phyloP scores from a whole-genome alignment of 2,888 invertebrate genomes.

The Nomada fucata region DNA sequence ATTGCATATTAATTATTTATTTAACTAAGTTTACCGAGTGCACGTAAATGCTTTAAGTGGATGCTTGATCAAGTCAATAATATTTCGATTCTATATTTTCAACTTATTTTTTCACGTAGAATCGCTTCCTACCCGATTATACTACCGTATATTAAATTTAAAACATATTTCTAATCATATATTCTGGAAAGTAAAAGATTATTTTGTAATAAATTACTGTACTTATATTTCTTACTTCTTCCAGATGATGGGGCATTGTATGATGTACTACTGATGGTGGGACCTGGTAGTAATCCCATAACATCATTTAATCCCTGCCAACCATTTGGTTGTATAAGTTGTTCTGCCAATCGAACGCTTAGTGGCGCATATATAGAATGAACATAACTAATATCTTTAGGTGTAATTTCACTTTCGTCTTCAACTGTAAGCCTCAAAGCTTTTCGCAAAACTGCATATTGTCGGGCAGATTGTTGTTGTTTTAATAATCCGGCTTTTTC shows the following conservation, averaged over 20 bases:
- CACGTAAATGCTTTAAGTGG: no score
- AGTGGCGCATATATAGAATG: slow-evolving; percentile 97
- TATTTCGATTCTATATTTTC: no score
- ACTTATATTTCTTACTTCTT: slow-evolving; percentile 64
- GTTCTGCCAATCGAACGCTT: slow-evolving; percentile 93
- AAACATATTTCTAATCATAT: slow-evolving; percentile 14
- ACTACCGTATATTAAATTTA: not conserved
- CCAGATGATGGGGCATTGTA: slow-evolving; percentile 58
- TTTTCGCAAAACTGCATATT: slow-evolving; percentile 91
- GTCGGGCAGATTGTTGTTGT: slow-evolving; percentile 89
- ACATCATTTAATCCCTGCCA: slow-evolving; percentile 94
- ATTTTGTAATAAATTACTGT: no score
- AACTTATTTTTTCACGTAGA: no score
- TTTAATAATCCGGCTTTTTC: slow-evolving; percentile 94
- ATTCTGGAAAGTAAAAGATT: not conserved
- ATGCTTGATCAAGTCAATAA: no score
- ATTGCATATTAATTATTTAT: not conserved
- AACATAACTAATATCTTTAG: slow-evolving; percentile 95
- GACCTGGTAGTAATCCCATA: slow-evolving; percentile 92
- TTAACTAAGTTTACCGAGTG: no score
- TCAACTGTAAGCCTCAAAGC: slow-evolving; percentile 94
- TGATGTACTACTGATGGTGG: slow-evolving; percentile 84
- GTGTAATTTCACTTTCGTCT: slow-evolving; percentile 92
- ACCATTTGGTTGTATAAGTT: slow-evolving; percentile 90
- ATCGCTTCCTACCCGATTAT: no score